Base-by-base conservation (phyloP, 2,797 vertebrate species). In the Eulemur rubriventer region DNA sequence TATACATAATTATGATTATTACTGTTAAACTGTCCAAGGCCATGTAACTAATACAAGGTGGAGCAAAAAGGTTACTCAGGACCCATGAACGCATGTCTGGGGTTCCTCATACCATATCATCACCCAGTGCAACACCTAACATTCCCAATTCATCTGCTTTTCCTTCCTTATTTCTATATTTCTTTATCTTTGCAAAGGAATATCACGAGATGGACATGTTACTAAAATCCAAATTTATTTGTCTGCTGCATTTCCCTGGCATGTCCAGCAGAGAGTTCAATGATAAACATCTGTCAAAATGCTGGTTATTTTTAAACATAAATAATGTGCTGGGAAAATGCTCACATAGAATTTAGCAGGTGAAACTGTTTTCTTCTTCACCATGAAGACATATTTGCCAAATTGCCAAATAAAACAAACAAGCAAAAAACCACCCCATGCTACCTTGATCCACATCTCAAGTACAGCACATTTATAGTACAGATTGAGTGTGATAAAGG, bases 231-330 rank as follows among this genome's bases (percentile, higher is more conserved):
- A 65, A 46, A 70, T 75, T 50, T 63, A 67, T 28, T 80, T 79
- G 18, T 89, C 46, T 89, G 67, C 46, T 96, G 14, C 30, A 92
- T 38, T 76, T 85, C 55, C 65, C 63, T 85, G 43, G 55, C 76
- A 48, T 22, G 20, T 33, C 52, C 69, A 93, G n/a, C 9, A 93
- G 78, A 95, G 78, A 95, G 82, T 93, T 91, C 28, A 65, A 69
- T 8, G 84, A 61, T 33, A 69, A 89, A 35, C 16, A 83, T 43
- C 52, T 57, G 81, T 61, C 16, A 93, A 35, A 88, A 85, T 69
- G 76, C 43, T 83, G 12, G 43, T 33, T 38, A 11, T 43, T 75
- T 61, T 26, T 24, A 48, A 46, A 81, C 57, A 79, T 22, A 80
- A 89, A 43, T 52, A 59, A 52, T 1, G 28, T 83, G 46, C 16